Percentiles rank a stretch among this genome's conserved stretches.
Evolutionary conservation across 2,797 vertebrate species (phyloP).

Genomic region (Thaleichthys pacificus): DNA sequence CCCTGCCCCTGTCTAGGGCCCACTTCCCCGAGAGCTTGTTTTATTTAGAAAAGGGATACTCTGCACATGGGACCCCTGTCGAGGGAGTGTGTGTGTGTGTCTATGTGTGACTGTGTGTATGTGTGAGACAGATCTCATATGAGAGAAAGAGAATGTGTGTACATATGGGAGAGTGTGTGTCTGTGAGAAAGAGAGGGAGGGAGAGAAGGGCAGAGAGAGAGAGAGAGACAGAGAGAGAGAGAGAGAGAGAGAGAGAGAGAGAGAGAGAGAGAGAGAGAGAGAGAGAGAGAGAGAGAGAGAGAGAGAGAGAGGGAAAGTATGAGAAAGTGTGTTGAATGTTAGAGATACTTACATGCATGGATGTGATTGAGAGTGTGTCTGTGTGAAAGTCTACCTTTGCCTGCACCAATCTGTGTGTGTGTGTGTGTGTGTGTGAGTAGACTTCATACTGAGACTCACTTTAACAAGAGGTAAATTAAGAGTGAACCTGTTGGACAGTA

Average conservation of each 20-base stretch:
- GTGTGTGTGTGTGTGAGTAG: not conserved
- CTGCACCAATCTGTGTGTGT: not conserved
- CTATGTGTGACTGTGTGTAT: slow-evolving; percentile 8
- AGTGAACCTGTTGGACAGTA: not conserved
- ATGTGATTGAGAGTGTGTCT: not conserved
- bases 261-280: not conserved
- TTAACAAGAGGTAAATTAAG: not conserved
- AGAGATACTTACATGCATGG: not conserved
- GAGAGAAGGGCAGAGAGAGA: not conserved
- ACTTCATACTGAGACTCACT: not conserved
- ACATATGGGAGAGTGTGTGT: not conserved
- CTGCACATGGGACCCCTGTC: slow-evolving; percentile 7
- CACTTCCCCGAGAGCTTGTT: slow-evolving; percentile 35
- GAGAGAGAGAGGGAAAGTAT: too few species aligned
- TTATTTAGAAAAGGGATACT: slow-evolving; percentile 39
- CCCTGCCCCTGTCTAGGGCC: slow-evolving; percentile 30
- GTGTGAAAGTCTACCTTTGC: not conserved
- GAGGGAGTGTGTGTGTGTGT: slow-evolving; percentile 6
- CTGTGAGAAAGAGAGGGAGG: not conserved
- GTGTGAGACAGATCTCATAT: not conserved
- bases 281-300: not conserved
- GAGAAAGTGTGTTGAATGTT: not conserved
- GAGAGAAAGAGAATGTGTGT: not conserved
- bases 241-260: not conserved
- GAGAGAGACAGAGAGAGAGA: not conserved